Evolutionary conservation across 1,140 invertebrate genomes (phyloP), one percentile per base, ranked within the genome.

Genomic region (Plutomurus gul): DNA sequence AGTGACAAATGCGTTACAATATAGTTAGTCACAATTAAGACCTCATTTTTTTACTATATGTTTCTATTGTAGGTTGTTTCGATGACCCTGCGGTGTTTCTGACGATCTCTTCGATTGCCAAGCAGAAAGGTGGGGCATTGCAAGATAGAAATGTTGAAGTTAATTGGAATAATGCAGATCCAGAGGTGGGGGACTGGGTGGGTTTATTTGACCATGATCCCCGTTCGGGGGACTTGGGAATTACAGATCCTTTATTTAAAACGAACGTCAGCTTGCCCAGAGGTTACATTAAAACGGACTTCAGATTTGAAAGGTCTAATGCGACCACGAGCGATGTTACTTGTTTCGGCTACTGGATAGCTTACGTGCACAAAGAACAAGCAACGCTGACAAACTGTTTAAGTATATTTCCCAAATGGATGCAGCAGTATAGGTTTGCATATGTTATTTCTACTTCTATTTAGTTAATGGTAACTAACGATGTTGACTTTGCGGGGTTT

Each of bases 361-460:
- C 87, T 18, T 88, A 89, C 33, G 88, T 89, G 30, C 87, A 87
- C 78, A 85, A 89, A 33, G 86, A 87, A 22, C 81, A 82, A 6
- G 83, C 89, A 25, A 83, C 90, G 7, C 85, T 88, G 72, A 87
- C 86, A 20, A 88, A 90, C 16, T 92, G 91, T 84, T 84, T 92
- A 27, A 88, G 88, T 82, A 90, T 91, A 39, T 88, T 90, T 82
- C 91, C 91, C 0, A 89, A 88, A 4, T 92, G 91, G 92, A 92
- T 93, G 91, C 86, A 87, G 73, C 88, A 90, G 70, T 85, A 88
- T 56, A 91, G 88, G 90, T 90, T 20, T 33, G 33, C 13, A 71
- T 51, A 51, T 51, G 7, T 51, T 10, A 51, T 51, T n/a, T n/a
- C n/a, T n/a, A n/a, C n/a, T n/a, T n/a, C n/a, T n/a, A n/a, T n/a